Evolutionary conservation across 2,797 vertebrate species (phyloP).

Genomic region (Macroramphosus scolopax): DNA sequence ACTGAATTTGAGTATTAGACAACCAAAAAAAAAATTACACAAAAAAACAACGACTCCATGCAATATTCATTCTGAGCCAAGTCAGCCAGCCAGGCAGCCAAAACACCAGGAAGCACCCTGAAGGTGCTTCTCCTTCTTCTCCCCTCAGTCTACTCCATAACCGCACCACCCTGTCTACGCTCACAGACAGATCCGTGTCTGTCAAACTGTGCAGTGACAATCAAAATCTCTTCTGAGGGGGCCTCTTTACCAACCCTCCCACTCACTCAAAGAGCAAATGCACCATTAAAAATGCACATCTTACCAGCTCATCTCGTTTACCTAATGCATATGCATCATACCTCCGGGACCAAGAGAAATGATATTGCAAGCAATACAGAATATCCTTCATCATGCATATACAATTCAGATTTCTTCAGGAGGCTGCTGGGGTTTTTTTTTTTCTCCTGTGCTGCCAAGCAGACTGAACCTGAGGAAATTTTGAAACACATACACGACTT

Average conservation of each 20-base stretch:
- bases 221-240: conserved; percentile 68
- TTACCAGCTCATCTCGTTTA: conserved; percentile 73
- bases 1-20: not conserved
- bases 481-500: conserved; percentile 68
- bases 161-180: conserved; percentile 57
- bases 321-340: conserved; percentile 81
- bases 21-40: not conserved
- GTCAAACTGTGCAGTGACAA: conserved; percentile 69
- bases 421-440: conserved; percentile 34
- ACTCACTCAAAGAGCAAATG: conserved; percentile 78
- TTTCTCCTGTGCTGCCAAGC: conserved; percentile 29
- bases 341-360: conserved; percentile 71
- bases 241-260: conserved; percentile 61
- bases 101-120: conserved; percentile 65
- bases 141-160: conserved; percentile 68
- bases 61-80: conserved; percentile 78
- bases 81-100: conserved; percentile 61
- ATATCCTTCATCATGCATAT: conserved; percentile 68
- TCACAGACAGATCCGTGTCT: conserved; percentile 62
- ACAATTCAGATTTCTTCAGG: conserved; percentile 74
- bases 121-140: conserved; percentile 60
- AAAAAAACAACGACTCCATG: conserved; percentile 48
- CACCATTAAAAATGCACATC: conserved; percentile 79
- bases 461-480: conserved; percentile 67
- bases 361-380: conserved; percentile 71